Conservation (phyloP, 2,888 invertebrate genomes). For the Epicampocera succincta region DNA sequence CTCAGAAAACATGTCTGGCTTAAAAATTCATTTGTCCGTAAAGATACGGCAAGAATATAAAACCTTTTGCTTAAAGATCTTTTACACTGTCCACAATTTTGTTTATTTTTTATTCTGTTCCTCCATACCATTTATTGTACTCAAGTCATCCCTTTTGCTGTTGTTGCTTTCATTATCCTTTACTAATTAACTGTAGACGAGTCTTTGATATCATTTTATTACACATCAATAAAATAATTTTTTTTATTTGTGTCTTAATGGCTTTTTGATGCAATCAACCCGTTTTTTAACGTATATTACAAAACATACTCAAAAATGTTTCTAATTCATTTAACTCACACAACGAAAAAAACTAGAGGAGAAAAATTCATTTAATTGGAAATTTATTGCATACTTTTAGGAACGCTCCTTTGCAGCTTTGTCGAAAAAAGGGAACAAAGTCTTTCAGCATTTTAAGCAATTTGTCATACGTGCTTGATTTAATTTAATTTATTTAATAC, state of each 20-base stretch:
- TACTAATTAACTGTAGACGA: constrained; percentile 53
- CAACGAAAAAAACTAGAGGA: not conserved
- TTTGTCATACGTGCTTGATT: constrained; percentile 64
- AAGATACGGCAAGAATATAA: too few species aligned
- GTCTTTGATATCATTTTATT: constrained; percentile 44
- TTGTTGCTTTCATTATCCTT: constrained; percentile 24
- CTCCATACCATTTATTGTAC: not conserved
- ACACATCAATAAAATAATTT: constrained; percentile 13
- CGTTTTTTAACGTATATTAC: not conserved
- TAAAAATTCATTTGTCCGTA: too few species aligned
- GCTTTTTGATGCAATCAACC: constrained; percentile 21
- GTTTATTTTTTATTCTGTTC: too few species aligned
- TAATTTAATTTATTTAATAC: constrained; percentile 62
- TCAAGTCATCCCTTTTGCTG: not conserved
- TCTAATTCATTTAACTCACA: constrained; percentile 50
- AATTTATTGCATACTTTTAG: constrained; percentile 40
- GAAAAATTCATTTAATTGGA: constrained; percentile 27
- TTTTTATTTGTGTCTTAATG: constrained; percentile 5
- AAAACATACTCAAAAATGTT: constrained; percentile 14
- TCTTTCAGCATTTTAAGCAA: constrained; percentile 22
- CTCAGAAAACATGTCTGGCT: too few species aligned
- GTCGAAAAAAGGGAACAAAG: not conserved
- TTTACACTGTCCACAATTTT: too few species aligned
- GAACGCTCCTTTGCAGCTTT: not conserved
- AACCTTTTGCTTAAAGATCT: too few species aligned